Base-by-base conservation (phyloP, 2,113 vertebrate genomes). In the Nothobranchius furzeri region DNA sequence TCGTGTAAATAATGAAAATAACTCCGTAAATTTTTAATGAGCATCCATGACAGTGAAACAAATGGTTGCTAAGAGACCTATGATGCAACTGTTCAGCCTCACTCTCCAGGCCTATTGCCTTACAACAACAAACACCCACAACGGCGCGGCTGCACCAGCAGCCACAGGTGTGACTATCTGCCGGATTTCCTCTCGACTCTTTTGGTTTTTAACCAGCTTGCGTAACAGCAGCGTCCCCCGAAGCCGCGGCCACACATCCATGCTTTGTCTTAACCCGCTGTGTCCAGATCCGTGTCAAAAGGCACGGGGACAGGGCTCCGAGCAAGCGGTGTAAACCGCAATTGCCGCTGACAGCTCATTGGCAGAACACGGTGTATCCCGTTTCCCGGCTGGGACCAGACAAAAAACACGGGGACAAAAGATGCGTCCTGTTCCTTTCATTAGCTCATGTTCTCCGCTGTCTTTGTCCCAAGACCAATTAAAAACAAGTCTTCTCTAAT, bases 301-400 rank as follows among this genome's bases (percentile, higher is more conserved):
- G 85, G 67, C 82, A 76, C 71, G 63, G 17, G 51, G 70, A 43
- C 0, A 46, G 71, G 77, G 57, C 73, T 80, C 67, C 8, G 40
- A 54, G 64, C 64, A 72, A 48, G 79, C 63, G 40, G 73, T 89
- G 91, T 87, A 85, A 90, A 85, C 73, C 63, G 9, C 85, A 88
- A 90, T 87, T 82, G 86, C 61, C 46, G 61, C 56, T 69, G 91
- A 86, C 87, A 85, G 88, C 70, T 86, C 58, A 59, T 63, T 90
- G 91, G 85, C 87, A 89, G 85, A 72, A 92, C 88, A 89, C 79
- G 70, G 78, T 82, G 89, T 85, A 79, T 90, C 87, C 72, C 54
- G 75, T 88, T 86, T 87, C 86, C 79, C 63, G 20, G 59, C 81
- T 10, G 65, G 85, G 81, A 69, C 58, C 15, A 58, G 64, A 85